Evolutionary conservation across 2,113 vertebrate species (phyloP), one percentile per base, ranked within the genome.

Genomic region (Psophia crepitans): DNA sequence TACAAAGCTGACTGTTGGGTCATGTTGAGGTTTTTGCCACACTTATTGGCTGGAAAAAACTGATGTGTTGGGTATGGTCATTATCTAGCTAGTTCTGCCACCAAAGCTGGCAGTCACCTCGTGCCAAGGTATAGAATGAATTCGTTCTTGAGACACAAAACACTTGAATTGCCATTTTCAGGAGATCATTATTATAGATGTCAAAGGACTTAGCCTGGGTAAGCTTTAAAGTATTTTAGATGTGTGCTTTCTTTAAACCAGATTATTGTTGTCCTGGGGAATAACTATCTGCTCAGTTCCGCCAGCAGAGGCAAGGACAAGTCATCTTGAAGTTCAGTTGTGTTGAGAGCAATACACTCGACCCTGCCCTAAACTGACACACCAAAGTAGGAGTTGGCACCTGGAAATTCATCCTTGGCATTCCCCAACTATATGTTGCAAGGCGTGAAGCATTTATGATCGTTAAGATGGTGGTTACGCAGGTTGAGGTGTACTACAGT

Each of bases 131-230:
- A 11, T 28, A 56, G 39, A 91, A 84, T 23, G 11, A 70, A 91
- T 66, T 33, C 0, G 0, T 48, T 81, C 32, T 41, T 58, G 30
- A 89, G 49, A 71, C 9, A 32, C 0, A 0, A 79, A 87, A 35
- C 13, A 7, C 27, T 69, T 68, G 28, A 75, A 28, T 37, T 89
- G 30, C 10, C 5, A 35, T 76, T 89, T 89, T 61, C 30, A 14
- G 53, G 22, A 69, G 33, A 49, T 66, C 24, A 6, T 75, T 30
- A 37, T 69, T 68, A 53, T 37, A 54, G 37, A 28, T 41, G 27
- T n/a, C 26, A 90, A 78, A 78, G 41, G 5, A n/a, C 28, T 35
- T 68, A 70, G 24, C 9, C 20, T 63, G 28, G 9, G 6, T 51
- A 85, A 84, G 23, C 39, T 82, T 56, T 57, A 76, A 90, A 37